These are phyloP conservation scores for Hypomecis punctinalis DNA, from an alignment of 2,888 invertebrate species.

Conservation along the genomic window DNA sequence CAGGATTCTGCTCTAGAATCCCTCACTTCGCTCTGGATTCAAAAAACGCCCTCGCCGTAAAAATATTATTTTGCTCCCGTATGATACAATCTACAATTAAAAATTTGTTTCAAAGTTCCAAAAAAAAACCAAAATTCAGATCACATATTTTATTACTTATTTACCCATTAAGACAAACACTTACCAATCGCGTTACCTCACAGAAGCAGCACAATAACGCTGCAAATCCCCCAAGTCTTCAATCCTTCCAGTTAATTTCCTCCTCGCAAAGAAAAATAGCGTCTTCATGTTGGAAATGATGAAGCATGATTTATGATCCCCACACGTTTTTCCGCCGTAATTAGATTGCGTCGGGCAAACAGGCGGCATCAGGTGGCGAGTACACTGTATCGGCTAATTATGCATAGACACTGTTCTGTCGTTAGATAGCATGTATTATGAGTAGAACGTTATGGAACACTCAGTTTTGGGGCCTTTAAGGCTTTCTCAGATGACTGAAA, in stretches of 20 bases:
- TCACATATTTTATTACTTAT: too few species aligned
- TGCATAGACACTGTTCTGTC: constrained; percentile 24
- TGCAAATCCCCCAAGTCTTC: constrained; percentile 12
- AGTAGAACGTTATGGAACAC: too few species aligned
- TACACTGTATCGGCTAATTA: constrained; percentile 32
- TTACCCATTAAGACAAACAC: too few species aligned
- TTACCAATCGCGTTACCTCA: not conserved
- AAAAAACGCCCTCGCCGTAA: too few species aligned
- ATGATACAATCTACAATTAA: too few species aligned
- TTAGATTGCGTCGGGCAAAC: constrained; percentile 61
- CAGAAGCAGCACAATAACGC: constrained; percentile 1
- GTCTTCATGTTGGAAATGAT: constrained; percentile 56
- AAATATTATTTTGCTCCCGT: too few species aligned
- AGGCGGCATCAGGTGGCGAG: constrained; percentile 61
- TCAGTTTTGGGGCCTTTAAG: too few species aligned
- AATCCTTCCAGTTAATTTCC: constrained; percentile 39
- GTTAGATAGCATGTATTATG: not conserved
- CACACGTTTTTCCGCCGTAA: constrained; percentile 58
- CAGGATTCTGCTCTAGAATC: too few species aligned
- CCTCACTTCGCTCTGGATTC: too few species aligned
- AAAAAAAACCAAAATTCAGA: too few species aligned
- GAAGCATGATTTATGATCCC: constrained; percentile 69
- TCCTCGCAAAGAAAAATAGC: constrained; percentile 32
- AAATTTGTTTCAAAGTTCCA: too few species aligned
- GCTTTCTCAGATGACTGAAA: too few species aligned